Percentiles rank a stretch among this genome's conserved stretches.
Evolutionary conservation across 1,140 invertebrate genomes (phyloP).

Genomic region (Pollicipes pollicipes): DNA sequence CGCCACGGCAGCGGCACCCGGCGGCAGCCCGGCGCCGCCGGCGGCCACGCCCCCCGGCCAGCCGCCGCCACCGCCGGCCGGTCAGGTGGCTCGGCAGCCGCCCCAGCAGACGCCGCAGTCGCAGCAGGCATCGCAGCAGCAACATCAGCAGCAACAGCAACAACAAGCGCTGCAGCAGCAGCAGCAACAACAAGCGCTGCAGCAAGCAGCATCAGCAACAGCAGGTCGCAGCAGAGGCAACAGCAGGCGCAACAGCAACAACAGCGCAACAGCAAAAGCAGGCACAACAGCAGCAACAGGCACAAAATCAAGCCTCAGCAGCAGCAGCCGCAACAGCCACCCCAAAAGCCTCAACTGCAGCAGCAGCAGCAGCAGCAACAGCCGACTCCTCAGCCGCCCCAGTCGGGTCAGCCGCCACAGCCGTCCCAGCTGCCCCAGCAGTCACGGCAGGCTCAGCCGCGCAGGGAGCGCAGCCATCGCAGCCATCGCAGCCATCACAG

Average conservation of each 20-base stretch:
- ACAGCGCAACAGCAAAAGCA: conserved; percentile 12
- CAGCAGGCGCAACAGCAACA: conserved; percentile 18
- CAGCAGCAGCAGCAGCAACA: conserved; percentile 15
- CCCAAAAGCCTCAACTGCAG: conserved; percentile 11
- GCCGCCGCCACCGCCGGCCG: conserved; percentile 5
- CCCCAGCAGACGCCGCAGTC: conserved; percentile 10
- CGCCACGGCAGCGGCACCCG: background rate
- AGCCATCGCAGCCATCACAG: conserved; percentile 1
- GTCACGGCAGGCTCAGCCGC: too few relatives aligned
- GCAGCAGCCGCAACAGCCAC: conserved; percentile 9
- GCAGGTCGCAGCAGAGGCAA: conserved; percentile 15
- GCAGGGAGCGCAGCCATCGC: background rate
- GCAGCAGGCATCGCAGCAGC: conserved; percentile 11
- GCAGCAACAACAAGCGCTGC: conserved; percentile 19
- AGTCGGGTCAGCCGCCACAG: conserved; percentile 11
- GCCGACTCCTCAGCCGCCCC: conserved; percentile 11
- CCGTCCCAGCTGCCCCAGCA: conserved; percentile 3
- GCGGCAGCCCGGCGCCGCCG: background rate
- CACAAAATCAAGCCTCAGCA: conserved; percentile 10
- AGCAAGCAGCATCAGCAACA: conserved; percentile 14
- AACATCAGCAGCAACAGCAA: conserved; percentile 9
- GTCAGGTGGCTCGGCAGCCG: conserved; percentile 3
- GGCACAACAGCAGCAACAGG: conserved; percentile 12
- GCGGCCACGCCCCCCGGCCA: conserved; percentile 7
- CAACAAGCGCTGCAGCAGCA: conserved; percentile 17